Base-by-base conservation (phyloP, 2,797 vertebrate species). In the Gadopsis marmoratus region DNA sequence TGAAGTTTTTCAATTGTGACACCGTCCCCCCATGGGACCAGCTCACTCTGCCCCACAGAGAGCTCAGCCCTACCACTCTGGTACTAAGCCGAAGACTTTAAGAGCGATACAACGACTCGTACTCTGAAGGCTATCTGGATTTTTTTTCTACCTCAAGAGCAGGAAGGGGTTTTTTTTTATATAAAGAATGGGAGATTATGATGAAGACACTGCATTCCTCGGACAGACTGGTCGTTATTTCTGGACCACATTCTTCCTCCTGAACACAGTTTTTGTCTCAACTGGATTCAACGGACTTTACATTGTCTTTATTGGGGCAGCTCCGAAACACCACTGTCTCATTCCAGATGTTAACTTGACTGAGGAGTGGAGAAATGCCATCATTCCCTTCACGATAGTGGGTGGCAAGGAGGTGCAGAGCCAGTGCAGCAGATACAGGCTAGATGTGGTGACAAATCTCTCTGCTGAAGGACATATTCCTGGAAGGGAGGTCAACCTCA, bases 281-380 rank as follows among this genome's bases (percentile, higher is more conserved):
- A 98, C 97, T 1, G 97, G 97, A 76, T 97, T 97, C 87, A 96
- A 95, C 0, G 96, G 96, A 0, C 73, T 98, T 7, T 97, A 97
- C 1, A 79, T 91, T 0, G 93, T 98, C 39, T 98, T 98, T 80
- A 89, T 96, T 43, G 95, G 95, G 10, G 97, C 94, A 2, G 84
- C 91, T 8, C 97, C 97, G 0, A 92, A 96, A 62, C 97, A 98
- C 89, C 94, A 63, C 56, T 98, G 97, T 84, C 90, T 90, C 11
- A 71, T 98, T 73, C 96, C 96, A 0, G 90, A 89, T 0, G 90
- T 88, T 43, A 98, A 97, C 92, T 89, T 98, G 72, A 98, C 95
- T 33, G 65, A 84, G 58, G 96, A 94, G 31, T 98, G 97, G 97
- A 85, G 67, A 50, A 91, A 94, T 39, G 95, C 94, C 84, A 94